Conservation (phyloP, 2,113 vertebrate genomes). For the Notothenia rossii region DNA sequence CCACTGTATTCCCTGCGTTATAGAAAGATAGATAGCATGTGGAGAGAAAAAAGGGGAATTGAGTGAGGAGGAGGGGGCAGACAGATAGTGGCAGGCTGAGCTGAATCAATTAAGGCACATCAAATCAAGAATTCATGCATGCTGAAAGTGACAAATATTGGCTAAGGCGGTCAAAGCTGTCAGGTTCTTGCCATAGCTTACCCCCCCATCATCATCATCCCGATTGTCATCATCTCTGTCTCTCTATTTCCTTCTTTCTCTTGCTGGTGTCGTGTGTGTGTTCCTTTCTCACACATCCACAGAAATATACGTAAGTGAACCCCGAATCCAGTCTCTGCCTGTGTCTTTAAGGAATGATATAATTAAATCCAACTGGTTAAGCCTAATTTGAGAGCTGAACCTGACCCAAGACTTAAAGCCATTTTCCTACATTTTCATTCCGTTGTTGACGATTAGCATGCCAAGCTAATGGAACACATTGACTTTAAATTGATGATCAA, state of each 20-base stretch:
- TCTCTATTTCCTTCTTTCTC: background rate
- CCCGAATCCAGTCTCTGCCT: too few species aligned
- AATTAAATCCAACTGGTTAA: background rate
- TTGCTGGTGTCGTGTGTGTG: conserved; percentile 4
- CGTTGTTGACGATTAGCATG: background rate
- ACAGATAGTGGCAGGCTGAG: conserved; percentile 87
- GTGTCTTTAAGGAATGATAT: background rate
- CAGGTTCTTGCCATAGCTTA: conserved; percentile 58
- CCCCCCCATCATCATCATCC: conserved; percentile 49
- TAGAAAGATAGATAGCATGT: conserved; percentile 16
- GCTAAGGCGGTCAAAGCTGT: conserved; percentile 81
- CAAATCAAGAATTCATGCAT: conserved; percentile 95
- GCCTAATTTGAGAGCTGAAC: background rate
- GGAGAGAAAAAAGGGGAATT: background rate
- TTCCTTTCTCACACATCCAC: too few species aligned
- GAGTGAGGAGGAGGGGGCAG: conserved; percentile 44
- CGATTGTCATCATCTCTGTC: conserved; percentile 27
- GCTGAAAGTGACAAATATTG: conserved; percentile 93
- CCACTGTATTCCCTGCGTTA: conserved; percentile 31
- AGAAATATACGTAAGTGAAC: too few species aligned
- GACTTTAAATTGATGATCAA: conserved; percentile 3
- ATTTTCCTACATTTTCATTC: background rate
- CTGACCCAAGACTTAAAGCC: background rate
- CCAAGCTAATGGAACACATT: background rate
- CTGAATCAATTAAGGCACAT: conserved; percentile 97